Evolutionary conservation across 2,113 vertebrate species (phyloP).

Genomic region (Anas platyrhynchos): DNA sequence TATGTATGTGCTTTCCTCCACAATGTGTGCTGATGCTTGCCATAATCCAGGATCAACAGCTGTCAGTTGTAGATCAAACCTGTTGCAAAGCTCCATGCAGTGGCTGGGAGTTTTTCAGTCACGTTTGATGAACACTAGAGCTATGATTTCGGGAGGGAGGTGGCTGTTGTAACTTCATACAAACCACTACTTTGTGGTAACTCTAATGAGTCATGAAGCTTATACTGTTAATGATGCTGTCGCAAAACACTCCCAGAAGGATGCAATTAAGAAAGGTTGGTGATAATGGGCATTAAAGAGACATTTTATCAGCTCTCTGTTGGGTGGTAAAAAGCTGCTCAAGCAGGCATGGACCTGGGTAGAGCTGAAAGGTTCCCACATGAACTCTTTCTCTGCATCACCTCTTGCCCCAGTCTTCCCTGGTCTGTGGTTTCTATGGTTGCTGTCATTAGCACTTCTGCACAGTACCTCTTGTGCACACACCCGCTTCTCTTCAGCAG

Average conservation of each 20-base stretch:
- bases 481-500: not conserved
- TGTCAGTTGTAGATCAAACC: not conserved
- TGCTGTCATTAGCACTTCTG: rapidly evolving
- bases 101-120: not conserved
- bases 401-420: not conserved
- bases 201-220: not conserved
- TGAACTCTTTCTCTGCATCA: not conserved
- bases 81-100: not conserved
- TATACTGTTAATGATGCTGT: rapidly evolving
- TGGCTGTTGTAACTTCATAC: not conserved
- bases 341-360: not conserved
- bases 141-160: not conserved
- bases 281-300: not conserved
- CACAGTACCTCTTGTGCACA: not conserved
- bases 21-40: not conserved
- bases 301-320: not conserved
- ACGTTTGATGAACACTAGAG: not conserved
- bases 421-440: not conserved
- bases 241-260: not conserved
- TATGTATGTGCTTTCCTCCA: rapidly evolving
- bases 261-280: not conserved
- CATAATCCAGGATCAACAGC: rapidly evolving
- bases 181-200: not conserved
- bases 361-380: not conserved
- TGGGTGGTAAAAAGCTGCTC: not conserved